phyloP scores from a whole-genome alignment of 2,113 vertebrate species.

The Pavo muticus region DNA sequence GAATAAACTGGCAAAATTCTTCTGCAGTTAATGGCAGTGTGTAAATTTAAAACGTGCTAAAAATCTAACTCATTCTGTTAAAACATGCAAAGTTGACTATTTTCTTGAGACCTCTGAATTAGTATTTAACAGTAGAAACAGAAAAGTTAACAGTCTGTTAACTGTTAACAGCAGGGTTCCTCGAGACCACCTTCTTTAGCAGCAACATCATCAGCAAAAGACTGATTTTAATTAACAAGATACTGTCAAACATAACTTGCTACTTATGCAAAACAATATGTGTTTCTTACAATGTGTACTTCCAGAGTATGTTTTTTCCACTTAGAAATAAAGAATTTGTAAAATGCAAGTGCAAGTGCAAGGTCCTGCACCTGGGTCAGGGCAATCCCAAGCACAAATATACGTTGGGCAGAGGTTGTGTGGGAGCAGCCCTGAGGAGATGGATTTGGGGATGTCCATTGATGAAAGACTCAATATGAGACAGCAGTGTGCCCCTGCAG shows the following conservation, averaged over 20 bases:
- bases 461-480: too few species aligned
- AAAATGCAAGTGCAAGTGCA: background rate
- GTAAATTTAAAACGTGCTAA: background rate
- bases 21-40: background rate
- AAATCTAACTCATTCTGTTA: background rate
- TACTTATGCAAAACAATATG: background rate
- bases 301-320: background rate
- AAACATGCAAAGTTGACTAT: background rate
- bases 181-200: conserved; percentile 5
- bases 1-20: background rate
- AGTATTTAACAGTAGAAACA: background rate
- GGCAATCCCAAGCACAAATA: too few species aligned
- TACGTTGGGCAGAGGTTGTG: too few species aligned
- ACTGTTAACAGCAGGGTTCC: background rate
- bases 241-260: background rate
- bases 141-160: conserved; percentile 11
- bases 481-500: too few species aligned
- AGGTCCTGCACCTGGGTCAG: too few species aligned
- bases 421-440: too few species aligned
- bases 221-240: conserved; percentile 34
- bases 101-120: background rate
- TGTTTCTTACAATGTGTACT: background rate
- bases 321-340: background rate
- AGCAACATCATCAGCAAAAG: conserved; percentile 40
- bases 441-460: too few species aligned